Evolutionary conservation across 2,113 vertebrate species (phyloP), one percentile per base, ranked within the genome.

Genomic region (Aegotheles bennettii): DNA sequence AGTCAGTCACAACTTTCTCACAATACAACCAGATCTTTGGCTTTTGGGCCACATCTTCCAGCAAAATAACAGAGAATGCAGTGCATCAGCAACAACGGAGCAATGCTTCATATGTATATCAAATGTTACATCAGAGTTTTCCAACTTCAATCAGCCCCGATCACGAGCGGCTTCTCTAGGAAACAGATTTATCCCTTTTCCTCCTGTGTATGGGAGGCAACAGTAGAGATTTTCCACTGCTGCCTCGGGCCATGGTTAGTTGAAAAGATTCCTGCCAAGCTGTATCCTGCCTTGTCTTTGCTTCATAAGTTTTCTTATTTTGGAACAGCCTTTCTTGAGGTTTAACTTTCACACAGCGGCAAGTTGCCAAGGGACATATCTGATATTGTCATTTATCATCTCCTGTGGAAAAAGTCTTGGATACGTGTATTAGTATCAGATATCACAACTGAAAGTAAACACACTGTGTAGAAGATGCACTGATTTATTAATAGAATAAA

Each of bases 401-500:
- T 95, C 81, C 87, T 91, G 84, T 65, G 81, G 93, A 94, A 95
- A 94, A 95, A 51, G 77, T 10, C 88, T 84, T 75, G 85, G 86
- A 86, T 51, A 59, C 2, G 2, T 29, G 35, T 36, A 67, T 80
- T 42, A 77, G 68, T 61, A 84, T 94, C 92, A 89, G 65, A 23
- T 93, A 90, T 35, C 89, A 61, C 68, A 94, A 93, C 40, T 75
- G 86, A 60, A 94, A 89, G 76, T 57, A 93, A 94, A 96, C 79
- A 96, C 88, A 70, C 59, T 18, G 43, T 0, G 1, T 43, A 94
- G 56, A 93, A 96, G 88, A 97, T 90, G 83, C 88, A 95, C 36
- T 14, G 61, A 90, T 97, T 96, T 97, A 95, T 97, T 97, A 94
- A 90, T 56, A 93, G 79, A 87, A 94, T 94, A 74, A 93, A 95